A percentile compares a stretch with the other conserved stretches of the same genome.
Conservation (phyloP, 2,797 vertebrate species). For the Ctenopoma multispine region DNA sequence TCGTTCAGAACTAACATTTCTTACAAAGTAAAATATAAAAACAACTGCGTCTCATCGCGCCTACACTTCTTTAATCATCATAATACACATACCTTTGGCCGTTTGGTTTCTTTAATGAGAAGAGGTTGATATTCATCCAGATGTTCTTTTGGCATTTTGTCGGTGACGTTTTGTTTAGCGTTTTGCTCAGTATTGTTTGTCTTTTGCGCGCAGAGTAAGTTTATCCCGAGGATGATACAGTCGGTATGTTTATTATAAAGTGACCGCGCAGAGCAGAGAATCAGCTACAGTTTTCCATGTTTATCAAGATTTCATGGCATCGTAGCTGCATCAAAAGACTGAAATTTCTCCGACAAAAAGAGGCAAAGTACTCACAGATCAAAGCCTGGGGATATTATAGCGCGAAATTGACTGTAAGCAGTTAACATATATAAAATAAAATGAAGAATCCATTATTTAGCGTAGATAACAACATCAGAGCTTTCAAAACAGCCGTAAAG, state of each 20-base stretch:
- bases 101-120: slow-evolving; percentile 61
- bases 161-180: slow-evolving; percentile 1
- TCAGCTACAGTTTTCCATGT: neutral
- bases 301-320: slow-evolving; percentile 31
- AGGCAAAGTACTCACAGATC: neutral
- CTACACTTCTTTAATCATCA: neutral
- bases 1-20: neutral
- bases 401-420: neutral
- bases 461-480: neutral
- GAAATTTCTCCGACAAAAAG: neutral
- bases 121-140: slow-evolving; percentile 78
- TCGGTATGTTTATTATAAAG: slow-evolving; percentile 51
- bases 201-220: neutral
- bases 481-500: neutral
- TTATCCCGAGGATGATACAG: slow-evolving; percentile 55
- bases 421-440: neutral
- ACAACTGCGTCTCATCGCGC: neutral
- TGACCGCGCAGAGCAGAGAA: slow-evolving; percentile 37
- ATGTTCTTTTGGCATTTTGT: slow-evolving; percentile 68
- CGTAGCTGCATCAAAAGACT: neutral
- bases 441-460: too few species aligned
- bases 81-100: slow-evolving; percentile 64
- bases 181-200: neutral
- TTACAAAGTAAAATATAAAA: too few species aligned
- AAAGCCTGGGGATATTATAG: neutral